Evolutionary conservation across 2,888 invertebrate species (phyloP), one percentile per base, ranked within the genome.

Genomic region (Lasioglossum marginatum): DNA sequence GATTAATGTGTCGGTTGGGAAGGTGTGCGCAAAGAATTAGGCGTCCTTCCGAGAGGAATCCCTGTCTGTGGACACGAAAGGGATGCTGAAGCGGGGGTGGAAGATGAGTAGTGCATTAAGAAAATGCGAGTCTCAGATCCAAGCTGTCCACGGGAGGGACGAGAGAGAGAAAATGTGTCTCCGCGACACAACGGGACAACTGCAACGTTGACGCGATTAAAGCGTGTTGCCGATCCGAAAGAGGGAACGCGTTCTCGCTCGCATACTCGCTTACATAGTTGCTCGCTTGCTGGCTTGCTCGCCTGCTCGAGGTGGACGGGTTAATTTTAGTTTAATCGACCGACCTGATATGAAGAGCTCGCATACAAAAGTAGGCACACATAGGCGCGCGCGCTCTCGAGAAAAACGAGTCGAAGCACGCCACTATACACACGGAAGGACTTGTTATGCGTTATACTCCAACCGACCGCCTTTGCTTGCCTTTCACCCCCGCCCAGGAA

Each of bases 291-390:
- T 34, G 34, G 66, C 34, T 34, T 10, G 34, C 34, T 77, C 88
- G 85, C 86, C 81, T 74, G 82, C 81, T 88, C 88, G 84, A 90
- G 83, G 89, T 90, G 82, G 83, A 89, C 88, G 89, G 87, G 91
- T 90, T 90, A 90, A 90, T 90, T 90, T 90, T 90, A 90, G 90
- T 90, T 90, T 90, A 90, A 90, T 90, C 90, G 90, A 90, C 90
- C 91, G 88, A 90, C 87, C 87, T 83, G 90, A 90, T 90, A 90
- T 82, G 82, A 86, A 86, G 88, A 88, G 90, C 78, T 74, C 85
- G 83, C 82, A 76, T 88, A 85, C 88, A 73, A 81, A 66, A 77
- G 57, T 86, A 71, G 81, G 82, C 85, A 79, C 87, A 87, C 77
- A 77, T 81, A 85, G 66, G 78, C 74, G 66, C 40, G 70, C 86